These are phyloP conservation scores for Sebastes steindachneri DNA, from an alignment of 2,797 vertebrate species.

Conservation along the genomic window DNA sequence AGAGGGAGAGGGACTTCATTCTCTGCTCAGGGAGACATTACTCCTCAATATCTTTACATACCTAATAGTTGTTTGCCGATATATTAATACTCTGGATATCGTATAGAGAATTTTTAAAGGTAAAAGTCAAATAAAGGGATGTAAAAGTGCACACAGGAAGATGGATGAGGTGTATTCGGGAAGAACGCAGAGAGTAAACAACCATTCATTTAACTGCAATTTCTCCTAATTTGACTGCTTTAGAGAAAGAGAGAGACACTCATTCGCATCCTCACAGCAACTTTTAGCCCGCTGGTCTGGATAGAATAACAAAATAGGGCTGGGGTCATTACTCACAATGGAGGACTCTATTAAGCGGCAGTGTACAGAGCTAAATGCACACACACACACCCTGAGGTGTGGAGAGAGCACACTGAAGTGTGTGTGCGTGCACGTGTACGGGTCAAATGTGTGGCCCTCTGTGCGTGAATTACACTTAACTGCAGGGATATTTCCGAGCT, in stretches of 20 bases:
- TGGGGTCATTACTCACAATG: conserved; percentile 81
- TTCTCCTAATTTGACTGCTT: conserved; percentile 41
- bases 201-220: conserved; percentile 45
- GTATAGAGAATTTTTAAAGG: not conserved
- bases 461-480: conserved; percentile 81
- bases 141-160: conserved; percentile 4
- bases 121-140: not conserved
- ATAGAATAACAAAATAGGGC: conserved; percentile 73
- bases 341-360: conserved; percentile 75
- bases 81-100: too few relatives aligned
- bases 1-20: too few relatives aligned
- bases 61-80: too few relatives aligned
- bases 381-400: conserved; percentile 53
- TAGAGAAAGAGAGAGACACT: conserved; percentile 29
- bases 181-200: conserved; percentile 34
- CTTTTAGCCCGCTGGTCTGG: conserved; percentile 78
- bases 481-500: conserved; percentile 69
- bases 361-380: conserved; percentile 45
- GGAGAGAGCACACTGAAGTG: conserved; percentile 22
- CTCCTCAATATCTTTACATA: rapidly evolving
- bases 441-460: conserved; percentile 66
- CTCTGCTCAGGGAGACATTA: too few relatives aligned
- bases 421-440: not conserved
- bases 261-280: conserved; percentile 63
- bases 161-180: conserved; percentile 1